Evolutionary conservation across 2,797 vertebrate species (phyloP).

Genomic region (Toxotes lorentzi): DNA sequence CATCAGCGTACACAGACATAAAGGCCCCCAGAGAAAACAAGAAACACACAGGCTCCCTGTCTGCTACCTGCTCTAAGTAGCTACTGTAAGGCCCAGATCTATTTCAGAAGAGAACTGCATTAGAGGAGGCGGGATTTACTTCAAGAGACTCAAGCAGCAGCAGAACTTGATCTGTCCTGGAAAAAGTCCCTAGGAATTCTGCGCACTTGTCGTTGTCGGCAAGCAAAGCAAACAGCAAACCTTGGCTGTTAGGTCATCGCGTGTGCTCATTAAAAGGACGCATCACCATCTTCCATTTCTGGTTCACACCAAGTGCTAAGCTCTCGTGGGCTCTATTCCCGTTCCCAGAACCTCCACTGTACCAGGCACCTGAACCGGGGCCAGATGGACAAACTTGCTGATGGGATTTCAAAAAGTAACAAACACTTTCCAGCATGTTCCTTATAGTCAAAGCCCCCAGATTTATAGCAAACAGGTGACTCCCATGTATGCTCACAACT

Average conservation of each 20-base stretch:
- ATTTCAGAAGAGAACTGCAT: conserved; percentile 17
- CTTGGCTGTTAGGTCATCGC: conserved; percentile 20
- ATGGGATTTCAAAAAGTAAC: conserved; percentile 54
- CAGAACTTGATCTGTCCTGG: conserved; percentile 8
- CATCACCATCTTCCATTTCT: conserved; percentile 27
- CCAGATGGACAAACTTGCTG: conserved; percentile 63
- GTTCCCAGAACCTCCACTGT: conserved; percentile 31
- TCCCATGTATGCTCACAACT: conserved; percentile 57
- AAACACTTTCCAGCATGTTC: conserved; percentile 65
- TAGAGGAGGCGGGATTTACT: not conserved
- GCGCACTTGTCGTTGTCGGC: conserved; percentile 1
- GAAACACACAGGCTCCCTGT: conserved; percentile 52
- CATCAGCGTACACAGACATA: conserved; percentile 65
- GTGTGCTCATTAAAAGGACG: conserved; percentile 16
- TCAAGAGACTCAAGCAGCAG: not conserved
- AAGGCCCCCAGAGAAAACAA: conserved; percentile 55
- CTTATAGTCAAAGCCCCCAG: conserved; percentile 48
- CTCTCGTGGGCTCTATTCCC: conserved; percentile 45
- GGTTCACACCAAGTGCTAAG: conserved; percentile 43
- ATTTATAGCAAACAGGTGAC: conserved; percentile 82
- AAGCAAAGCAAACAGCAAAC: conserved; percentile 29
- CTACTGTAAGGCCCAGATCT: conserved; percentile 30
- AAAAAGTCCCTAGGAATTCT: not conserved
- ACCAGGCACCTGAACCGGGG: conserved; percentile 51
- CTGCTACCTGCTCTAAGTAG: conserved; percentile 45